phyloP scores from a whole-genome alignment of 2,113 vertebrate genomes.

The Fukomys damarensis region DNA sequence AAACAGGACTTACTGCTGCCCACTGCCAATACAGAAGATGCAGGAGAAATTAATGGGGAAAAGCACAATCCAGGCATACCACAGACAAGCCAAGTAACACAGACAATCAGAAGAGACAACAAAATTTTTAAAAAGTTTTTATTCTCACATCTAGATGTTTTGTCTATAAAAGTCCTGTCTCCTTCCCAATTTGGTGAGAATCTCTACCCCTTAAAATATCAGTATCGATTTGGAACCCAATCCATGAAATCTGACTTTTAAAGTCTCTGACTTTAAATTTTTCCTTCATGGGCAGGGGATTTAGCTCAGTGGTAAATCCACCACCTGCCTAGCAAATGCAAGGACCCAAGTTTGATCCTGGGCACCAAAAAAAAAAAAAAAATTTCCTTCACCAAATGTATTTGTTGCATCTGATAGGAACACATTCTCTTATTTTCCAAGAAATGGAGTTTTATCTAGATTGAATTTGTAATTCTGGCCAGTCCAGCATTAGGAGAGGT shows the following conservation, averaged over 20 bases:
- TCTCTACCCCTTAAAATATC: background rate
- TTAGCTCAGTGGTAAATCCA: too few species aligned
- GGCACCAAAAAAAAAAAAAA: too few species aligned
- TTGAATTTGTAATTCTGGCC: background rate
- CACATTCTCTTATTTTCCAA: background rate
- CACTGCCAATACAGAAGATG: background rate
- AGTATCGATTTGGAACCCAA: background rate
- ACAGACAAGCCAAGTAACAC: background rate
- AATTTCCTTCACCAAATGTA: background rate
- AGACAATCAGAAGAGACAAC: background rate
- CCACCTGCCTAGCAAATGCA: too few species aligned
- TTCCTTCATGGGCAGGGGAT: too few species aligned
- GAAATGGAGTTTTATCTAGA: slow-evolving; percentile 3
- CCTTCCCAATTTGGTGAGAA: background rate
- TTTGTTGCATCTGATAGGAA: background rate
- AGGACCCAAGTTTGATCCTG: too few species aligned
- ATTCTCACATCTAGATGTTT: background rate
- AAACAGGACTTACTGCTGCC: background rate
- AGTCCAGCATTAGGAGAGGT: background rate
- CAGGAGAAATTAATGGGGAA: background rate
- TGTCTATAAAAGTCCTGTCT: background rate
- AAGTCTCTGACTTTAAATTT: background rate
- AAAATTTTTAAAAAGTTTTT: background rate
- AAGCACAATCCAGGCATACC: background rate
- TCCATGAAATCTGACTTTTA: background rate